Base-by-base conservation (phyloP, 92 coral and sea anemone species). In the Blastomussa wellsi region DNA sequence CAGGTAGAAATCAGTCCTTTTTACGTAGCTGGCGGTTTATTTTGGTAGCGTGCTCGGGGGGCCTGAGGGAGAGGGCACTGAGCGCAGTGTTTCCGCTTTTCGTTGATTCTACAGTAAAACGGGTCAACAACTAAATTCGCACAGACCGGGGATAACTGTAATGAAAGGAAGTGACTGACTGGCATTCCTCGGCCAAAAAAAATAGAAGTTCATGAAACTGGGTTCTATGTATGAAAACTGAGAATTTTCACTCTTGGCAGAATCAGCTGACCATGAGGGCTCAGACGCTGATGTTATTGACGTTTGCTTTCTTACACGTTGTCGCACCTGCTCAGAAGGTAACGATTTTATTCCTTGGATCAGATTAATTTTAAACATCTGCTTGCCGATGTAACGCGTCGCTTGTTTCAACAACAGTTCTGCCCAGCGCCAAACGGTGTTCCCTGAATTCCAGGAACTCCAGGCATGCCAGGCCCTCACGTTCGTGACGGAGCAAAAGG, bases 381-480 rank as follows among this genome's bases (percentile, higher is more conserved):
- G 51, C 51, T 24, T 31, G 49, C n/a, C 69, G 32, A 13, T 51
- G 9, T 29, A 15, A 44, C 5, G 28, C 38, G 4, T 49, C 36
- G 29, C 38, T 16, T 33, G 64, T 8, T 17, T 31, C 13, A 2
- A 15, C 33, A 12, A 14, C 11, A 77, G 69, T 20, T 48, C 48
- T 53, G 81, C 28, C 35, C 48, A 35, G 48, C 42, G 15, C 4
- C 39, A 35, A 32, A 52, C 47, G 81, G 81, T 37, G 16, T 32
- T 32, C 81, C 81, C 8, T 68, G 81, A 0, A 77, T 52, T 55
- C 81, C 81, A 22, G 81, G 80, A 32, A 77, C 28, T 52, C 80
- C 65, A 1, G 80, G 81, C 17, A n/a, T 77, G 36, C 81, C 81
- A 35, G 81, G 81, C 32, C 81, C 81, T n/a, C 19, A 55, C 68